These are phyloP conservation scores for Oeneis ivallda DNA, from an alignment of 2,888 invertebrate genomes.

Conservation along the genomic window DNA sequence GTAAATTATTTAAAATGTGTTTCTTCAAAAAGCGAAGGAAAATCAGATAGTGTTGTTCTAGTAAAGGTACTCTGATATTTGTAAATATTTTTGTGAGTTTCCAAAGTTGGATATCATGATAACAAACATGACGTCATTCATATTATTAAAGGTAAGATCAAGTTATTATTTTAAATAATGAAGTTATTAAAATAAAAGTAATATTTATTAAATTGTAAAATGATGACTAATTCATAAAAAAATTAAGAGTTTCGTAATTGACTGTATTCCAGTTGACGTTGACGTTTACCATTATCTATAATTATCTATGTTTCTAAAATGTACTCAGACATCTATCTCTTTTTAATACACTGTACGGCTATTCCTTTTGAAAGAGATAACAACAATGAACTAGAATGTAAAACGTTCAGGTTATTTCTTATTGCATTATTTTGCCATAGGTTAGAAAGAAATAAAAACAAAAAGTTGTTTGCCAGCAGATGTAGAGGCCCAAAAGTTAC, in stretches of 20 bases:
- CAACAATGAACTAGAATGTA: constrained; percentile 38
- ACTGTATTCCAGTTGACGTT: constrained; percentile 56
- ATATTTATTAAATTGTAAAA: constrained; percentile 14
- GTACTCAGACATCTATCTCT: constrained; percentile 50
- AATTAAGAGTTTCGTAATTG: constrained; percentile 73
- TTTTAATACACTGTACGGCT: constrained; percentile 43
- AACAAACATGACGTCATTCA: constrained; percentile 82
- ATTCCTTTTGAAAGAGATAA: constrained; percentile 36
- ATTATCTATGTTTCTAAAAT: constrained; percentile 24
- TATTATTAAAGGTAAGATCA: constrained; percentile 74
- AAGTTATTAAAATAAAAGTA: constrained; percentile 11
- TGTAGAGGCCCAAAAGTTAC: too few species aligned
- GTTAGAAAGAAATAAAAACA: constrained; percentile 67
- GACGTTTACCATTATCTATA: constrained; percentile 58
- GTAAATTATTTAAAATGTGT: constrained; percentile 58
- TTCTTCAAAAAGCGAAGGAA: constrained; percentile 52
- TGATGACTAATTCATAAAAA: constrained; percentile 33
- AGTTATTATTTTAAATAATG: constrained; percentile 27
- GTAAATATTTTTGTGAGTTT: constrained; percentile 66
- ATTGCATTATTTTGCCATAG: constrained; percentile 44
- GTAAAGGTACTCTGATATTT: constrained; percentile 45
- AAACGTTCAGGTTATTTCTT: constrained; percentile 39
- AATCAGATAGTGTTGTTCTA: constrained; percentile 49
- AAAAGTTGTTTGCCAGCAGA: constrained; percentile 33
- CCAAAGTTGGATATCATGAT: constrained; percentile 77